Conservation (phyloP, 2,888 invertebrate genomes). For the Drepanosiphum platanoidis region DNA sequence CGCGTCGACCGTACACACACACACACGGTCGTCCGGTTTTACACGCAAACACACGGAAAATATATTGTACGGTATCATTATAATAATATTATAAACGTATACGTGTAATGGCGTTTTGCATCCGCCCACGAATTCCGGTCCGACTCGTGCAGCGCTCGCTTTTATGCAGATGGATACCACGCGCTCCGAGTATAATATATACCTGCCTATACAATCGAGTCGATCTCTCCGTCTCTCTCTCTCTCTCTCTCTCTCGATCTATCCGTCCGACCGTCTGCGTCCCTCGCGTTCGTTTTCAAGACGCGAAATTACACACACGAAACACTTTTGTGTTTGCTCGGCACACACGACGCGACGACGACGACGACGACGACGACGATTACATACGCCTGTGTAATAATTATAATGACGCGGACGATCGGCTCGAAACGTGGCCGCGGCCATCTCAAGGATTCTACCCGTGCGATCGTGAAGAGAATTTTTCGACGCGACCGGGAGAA, state of each 20-base stretch:
- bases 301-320: not conserved
- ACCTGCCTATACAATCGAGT: not conserved
- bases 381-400: not conserved
- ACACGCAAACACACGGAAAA: not conserved
- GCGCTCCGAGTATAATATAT: not conserved
- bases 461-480: constrained; percentile 37
- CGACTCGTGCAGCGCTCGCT: not conserved
- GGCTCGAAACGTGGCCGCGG: constrained; percentile 43
- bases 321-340: constrained; percentile 21
- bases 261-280: too few species aligned
- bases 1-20: not conserved
- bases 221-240: not conserved
- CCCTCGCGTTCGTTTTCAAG: not conserved
- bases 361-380: not conserved
- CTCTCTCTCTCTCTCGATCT: not conserved
- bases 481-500: not conserved
- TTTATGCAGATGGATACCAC: too few species aligned
- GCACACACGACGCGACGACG: not conserved
- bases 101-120: constrained; percentile 3
- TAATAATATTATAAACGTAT: not conserved
- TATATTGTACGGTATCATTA: too few species aligned
- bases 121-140: constrained; percentile 37
- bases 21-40: not conserved
- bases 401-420: constrained; percentile 44
- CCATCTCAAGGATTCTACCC: constrained; percentile 52